Base-by-base conservation (phyloP, 2,113 vertebrate species). In the Canis aureus region DNA sequence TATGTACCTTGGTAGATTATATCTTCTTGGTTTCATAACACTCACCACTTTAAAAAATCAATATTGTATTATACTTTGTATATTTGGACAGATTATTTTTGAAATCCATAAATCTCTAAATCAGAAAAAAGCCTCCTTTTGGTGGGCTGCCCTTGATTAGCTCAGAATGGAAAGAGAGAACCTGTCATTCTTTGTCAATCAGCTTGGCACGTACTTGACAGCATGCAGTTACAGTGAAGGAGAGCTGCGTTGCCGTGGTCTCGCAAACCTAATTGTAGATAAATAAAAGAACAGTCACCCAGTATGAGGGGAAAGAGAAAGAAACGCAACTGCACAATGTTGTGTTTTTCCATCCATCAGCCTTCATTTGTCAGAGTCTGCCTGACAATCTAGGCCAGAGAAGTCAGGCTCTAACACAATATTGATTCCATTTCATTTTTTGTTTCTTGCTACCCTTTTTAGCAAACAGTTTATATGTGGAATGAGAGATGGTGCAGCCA, bases 221-320 rank as follows among this genome's bases (percentile, higher is more conserved):
- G 90, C 60, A 67, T 95, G 78, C 71, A 95, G 78, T 98, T 97
- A 98, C 83, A 97, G 95, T 71, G 91, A 85, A 97, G 97, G 91
- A 98, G 88, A 98, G 96, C 53, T 81, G 13, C 8, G 23, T 35
- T 62, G 43, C 84, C 93, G 38, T 96, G 85, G 94, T 95, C 92
- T 89, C 96, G 89, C 73, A 98, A 98, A 97, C 93, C 84, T 98
- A 98, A 98, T 89, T 98, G 98, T 96, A 97, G 97, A 97, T 81
- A 99, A 98, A 98, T 98, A 96, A 98, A 98, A 98, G 97, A 98
- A 97, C 97, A 98, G 97, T 98, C 96, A 96, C 92, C 67, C 92
- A 97, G 95, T 86, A 89, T 22, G 35, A 98, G 83, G 86, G 86
- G 69, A 98, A 98, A 96, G 92, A 97, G 83, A 97, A 97, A 97